phyloP scores from a whole-genome alignment of 2,888 invertebrate genomes.

The Cerastis rubricosa region DNA sequence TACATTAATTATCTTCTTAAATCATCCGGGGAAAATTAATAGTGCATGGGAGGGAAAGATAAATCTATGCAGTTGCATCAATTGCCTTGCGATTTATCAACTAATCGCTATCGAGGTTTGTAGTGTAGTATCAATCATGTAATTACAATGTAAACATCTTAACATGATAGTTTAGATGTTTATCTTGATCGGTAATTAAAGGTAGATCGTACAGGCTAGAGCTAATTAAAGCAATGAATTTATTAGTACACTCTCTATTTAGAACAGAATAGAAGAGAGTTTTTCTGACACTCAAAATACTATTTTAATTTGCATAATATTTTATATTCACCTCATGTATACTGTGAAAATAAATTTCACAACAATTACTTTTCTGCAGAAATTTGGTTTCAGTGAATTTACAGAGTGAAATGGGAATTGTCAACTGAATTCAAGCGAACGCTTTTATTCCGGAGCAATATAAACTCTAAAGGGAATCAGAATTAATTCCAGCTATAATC shows the following conservation, averaged over 20 bases:
- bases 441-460: constrained; percentile 22
- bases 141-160: constrained; percentile 66
- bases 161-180: constrained; percentile 57
- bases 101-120: constrained; percentile 20
- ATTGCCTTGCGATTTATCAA: constrained; percentile 40
- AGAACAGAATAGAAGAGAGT: not conserved
- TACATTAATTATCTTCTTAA: constrained; percentile 56
- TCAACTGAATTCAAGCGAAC: constrained; percentile 22
- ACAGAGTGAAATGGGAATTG: constrained; percentile 12
- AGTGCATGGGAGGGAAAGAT: constrained; percentile 40
- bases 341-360: not conserved
- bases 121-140: constrained; percentile 62
- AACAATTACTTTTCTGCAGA: not conserved
- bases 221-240: constrained; percentile 17
- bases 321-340: not conserved
- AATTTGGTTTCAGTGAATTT: not conserved
- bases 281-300: not conserved
- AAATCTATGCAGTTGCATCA: constrained; percentile 32
- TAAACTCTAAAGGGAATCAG: constrained; percentile 11
- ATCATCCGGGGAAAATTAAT: constrained; percentile 55
- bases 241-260: not conserved
- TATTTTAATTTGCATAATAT: not conserved
- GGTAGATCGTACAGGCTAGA: not conserved
- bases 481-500: constrained; percentile 31
- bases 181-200: constrained; percentile 68